A percentile compares a stretch with the other conserved stretches of the same genome.
Conservation (phyloP, 2,888 invertebrate species). For the Eupithecia dodoneata region DNA sequence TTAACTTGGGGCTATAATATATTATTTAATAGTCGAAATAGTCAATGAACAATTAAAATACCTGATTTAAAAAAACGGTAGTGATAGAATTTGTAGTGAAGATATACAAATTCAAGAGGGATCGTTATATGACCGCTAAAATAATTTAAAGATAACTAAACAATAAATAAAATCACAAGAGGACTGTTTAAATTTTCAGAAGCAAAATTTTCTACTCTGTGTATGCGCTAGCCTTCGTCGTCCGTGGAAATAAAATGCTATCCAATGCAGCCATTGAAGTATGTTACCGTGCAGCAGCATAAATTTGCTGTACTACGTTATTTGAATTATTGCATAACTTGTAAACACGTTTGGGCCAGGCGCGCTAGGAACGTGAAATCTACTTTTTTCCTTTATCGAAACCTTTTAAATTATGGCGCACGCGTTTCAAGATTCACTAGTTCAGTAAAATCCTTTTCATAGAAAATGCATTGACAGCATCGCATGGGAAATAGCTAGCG, state of each 20-base stretch:
- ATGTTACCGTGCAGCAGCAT: constrained; percentile 79
- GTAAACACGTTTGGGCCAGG: constrained; percentile 77
- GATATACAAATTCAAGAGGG: too few species aligned
- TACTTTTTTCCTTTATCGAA: constrained; percentile 64
- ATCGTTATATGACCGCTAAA: neutral
- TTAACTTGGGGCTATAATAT: too few species aligned
- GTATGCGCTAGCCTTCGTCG: constrained; percentile 53
- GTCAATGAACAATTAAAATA: too few species aligned
- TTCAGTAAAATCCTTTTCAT: constrained; percentile 34
- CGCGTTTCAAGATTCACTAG: constrained; percentile 49
- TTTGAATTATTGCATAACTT: constrained; percentile 83
- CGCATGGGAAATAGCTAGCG: constrained; percentile 18
- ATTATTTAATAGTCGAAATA: too few species aligned
- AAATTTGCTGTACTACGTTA: constrained; percentile 77
- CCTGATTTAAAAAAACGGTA: too few species aligned
- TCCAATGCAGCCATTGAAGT: constrained; percentile 81
- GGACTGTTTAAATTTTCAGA: neutral
- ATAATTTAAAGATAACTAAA: neutral
- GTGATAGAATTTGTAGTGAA: too few species aligned
- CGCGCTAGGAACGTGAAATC: constrained; percentile 62
- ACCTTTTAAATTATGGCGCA: constrained; percentile 58
- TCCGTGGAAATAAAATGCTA: constrained; percentile 80
- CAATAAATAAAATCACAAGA: constrained; percentile 1
- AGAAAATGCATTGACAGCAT: constrained; percentile 33
- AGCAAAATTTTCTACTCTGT: constrained; percentile 19